These are phyloP conservation scores for Malurus splendens DNA, from an alignment of 2,797 vertebrate species.

Conservation along the genomic window DNA sequence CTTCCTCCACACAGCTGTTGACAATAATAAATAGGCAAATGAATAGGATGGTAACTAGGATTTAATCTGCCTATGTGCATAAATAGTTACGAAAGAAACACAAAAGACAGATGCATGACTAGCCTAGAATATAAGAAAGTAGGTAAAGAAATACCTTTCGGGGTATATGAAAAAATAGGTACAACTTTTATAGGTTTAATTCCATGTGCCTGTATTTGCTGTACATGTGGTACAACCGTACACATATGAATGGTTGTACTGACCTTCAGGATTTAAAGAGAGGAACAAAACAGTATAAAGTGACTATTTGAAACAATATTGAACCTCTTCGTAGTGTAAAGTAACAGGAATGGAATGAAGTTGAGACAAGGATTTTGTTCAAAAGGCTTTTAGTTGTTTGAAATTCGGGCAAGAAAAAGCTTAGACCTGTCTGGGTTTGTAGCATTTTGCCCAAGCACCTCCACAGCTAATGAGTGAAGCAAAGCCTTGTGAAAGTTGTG, in stretches of 20 bases:
- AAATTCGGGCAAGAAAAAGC: conserved; percentile 47
- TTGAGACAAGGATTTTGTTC: conserved; percentile 50
- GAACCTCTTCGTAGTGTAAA: background rate
- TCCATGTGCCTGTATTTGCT: background rate
- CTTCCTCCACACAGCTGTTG: background rate
- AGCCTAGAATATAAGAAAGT: background rate
- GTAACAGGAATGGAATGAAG: background rate
- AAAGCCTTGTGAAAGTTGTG: conserved; percentile 46
- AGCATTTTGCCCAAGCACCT: conserved; percentile 50
- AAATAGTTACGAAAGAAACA: background rate
- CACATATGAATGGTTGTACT: background rate
- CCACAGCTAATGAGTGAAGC: conserved; percentile 31
- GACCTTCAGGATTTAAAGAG: background rate
- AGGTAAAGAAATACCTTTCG: background rate
- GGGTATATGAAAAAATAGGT: background rate
- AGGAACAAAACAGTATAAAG: background rate
- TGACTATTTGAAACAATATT: background rate
- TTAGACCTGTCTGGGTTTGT: conserved; percentile 62
- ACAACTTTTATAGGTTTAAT: background rate
- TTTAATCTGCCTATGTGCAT: background rate
- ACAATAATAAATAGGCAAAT: background rate
- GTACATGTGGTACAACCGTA: background rate
- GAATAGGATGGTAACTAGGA: background rate
- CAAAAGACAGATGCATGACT: background rate
- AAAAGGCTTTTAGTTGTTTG: conserved; percentile 58